phyloP scores from a whole-genome alignment of 2,888 invertebrate species.

The Disparrhopalites patrizii region DNA sequence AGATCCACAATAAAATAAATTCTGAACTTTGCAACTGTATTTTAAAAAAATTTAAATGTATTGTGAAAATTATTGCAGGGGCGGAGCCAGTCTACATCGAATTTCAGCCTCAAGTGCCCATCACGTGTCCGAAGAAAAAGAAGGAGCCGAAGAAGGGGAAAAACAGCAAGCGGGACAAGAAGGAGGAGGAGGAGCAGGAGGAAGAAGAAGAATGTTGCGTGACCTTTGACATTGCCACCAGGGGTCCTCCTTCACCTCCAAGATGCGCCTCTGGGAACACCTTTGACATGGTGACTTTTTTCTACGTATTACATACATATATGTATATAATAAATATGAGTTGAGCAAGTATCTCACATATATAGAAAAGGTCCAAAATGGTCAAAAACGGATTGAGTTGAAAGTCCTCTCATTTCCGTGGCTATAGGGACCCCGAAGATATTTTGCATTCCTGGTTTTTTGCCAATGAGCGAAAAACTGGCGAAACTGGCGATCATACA shows the following conservation, averaged over 20 bases:
- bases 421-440: too few relatives aligned
- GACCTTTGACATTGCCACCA: slow-evolving; percentile 43
- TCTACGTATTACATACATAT: not conserved
- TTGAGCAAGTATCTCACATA: too few relatives aligned
- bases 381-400: too few relatives aligned
- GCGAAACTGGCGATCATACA: too few relatives aligned
- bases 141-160: slow-evolving; percentile 29
- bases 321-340: not conserved
- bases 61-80: slow-evolving; percentile 27
- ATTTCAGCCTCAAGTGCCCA: slow-evolving; percentile 46
- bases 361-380: too few relatives aligned
- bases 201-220: slow-evolving; percentile 47
- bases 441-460: too few relatives aligned
- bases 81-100: slow-evolving; percentile 45
- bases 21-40: not conserved
- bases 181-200: slow-evolving; percentile 36
- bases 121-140: slow-evolving; percentile 45
- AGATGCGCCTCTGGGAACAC: slow-evolving; percentile 45
- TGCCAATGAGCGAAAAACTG: too few relatives aligned
- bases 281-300: slow-evolving; percentile 48
- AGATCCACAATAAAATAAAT: not conserved
- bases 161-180: slow-evolving; percentile 20
- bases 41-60: not conserved
- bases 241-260: slow-evolving; percentile 37
- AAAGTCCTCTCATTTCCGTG: too few relatives aligned